Evolutionary conservation across 2,797 vertebrate genomes (phyloP).

Genomic region (Thripadectes ignobilis): DNA sequence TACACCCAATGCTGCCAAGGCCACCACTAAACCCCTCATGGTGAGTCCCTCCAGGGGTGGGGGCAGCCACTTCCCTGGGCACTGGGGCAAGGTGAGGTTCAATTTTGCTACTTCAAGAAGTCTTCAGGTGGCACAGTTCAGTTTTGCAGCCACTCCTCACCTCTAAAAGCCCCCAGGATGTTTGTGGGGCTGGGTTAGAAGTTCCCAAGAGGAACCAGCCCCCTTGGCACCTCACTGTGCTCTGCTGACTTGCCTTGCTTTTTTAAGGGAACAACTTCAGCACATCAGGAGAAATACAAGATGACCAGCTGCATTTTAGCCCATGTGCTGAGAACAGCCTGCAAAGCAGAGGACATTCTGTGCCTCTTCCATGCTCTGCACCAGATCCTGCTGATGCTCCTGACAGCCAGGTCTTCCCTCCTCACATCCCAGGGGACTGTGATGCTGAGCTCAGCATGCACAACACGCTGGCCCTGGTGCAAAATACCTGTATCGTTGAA

Average conservation of each 20-base stretch:
- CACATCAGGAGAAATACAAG: not conserved
- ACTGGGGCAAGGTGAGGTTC: accelerated
- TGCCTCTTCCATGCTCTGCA: not conserved
- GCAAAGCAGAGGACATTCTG: not conserved
- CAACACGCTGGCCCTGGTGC: not conserved
- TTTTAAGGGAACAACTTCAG: not conserved
- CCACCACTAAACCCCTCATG: not conserved
- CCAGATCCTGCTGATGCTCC: not conserved
- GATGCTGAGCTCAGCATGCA: not conserved
- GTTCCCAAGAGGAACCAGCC: not conserved
- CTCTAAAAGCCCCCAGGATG: not conserved
- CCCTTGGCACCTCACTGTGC: accelerated
- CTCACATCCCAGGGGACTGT: not conserved
- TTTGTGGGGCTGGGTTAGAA: not conserved
- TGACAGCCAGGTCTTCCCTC: not conserved
- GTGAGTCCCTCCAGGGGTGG: not conserved
- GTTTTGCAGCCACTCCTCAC: not conserved
- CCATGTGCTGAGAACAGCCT: not conserved
- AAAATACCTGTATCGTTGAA: not conserved
- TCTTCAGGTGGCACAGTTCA: not conserved
- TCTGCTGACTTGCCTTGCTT: not conserved
- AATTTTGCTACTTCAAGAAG: not conserved
- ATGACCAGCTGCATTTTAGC: not conserved
- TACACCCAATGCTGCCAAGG: not conserved
- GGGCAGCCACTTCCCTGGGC: not conserved